phyloP scores from a whole-genome alignment of 2,113 vertebrate genomes.

The Conger conger region DNA sequence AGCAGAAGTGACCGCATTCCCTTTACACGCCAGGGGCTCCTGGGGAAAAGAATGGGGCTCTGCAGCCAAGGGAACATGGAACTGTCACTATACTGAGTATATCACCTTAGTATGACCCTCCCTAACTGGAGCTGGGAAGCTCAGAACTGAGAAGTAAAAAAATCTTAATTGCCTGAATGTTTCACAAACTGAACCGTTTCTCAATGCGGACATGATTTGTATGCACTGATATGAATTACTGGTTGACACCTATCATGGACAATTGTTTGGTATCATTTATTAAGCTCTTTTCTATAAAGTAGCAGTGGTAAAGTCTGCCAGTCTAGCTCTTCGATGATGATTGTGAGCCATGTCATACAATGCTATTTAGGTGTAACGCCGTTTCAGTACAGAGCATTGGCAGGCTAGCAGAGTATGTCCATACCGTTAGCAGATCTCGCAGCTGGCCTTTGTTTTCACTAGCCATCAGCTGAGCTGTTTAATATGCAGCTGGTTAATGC shows the following conservation, averaged over 20 bases:
- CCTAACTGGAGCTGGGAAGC: neutral
- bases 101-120: neutral
- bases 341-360: too few relatives aligned
- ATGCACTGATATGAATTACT: neutral
- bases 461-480: too few relatives aligned
- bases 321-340: too few relatives aligned
- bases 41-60: neutral
- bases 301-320: too few relatives aligned
- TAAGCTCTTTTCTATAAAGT: neutral
- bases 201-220: neutral
- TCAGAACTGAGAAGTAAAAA: neutral
- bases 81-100: neutral
- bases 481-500: too few relatives aligned
- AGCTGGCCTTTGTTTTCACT: too few relatives aligned
- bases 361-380: too few relatives aligned
- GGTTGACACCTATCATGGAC: neutral
- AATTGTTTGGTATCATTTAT: too few relatives aligned
- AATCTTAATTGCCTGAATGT: neutral
- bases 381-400: too few relatives aligned
- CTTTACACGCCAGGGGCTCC: neutral
- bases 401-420: too few relatives aligned
- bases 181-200: neutral
- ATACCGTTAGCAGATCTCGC: too few relatives aligned
- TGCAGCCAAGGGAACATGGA: neutral
- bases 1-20: constrained; percentile 54